Percentiles rank a stretch among this genome's conserved stretches.
These are phyloP conservation scores for Colletes gigas DNA, from an alignment of 1,140 invertebrate genomes.

Conservation along the genomic window DNA sequence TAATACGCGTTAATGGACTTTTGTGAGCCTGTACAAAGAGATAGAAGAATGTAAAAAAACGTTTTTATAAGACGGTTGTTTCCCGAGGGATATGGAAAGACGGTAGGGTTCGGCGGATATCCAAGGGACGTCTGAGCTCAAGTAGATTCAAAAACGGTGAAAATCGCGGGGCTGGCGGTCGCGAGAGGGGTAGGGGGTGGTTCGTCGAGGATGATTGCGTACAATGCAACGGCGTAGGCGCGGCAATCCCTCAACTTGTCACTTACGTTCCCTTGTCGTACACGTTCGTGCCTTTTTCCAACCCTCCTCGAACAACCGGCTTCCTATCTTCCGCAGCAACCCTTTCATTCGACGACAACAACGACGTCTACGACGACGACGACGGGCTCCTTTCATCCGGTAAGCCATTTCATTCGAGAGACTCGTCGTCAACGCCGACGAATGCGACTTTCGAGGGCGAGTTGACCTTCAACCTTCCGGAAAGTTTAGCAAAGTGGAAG, in stretches of 20 bases:
- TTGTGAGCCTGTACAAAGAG: too few species aligned
- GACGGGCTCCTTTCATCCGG: conserved; percentile 60
- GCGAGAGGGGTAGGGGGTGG: conserved; percentile 11
- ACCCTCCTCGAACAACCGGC: conserved; percentile 29
- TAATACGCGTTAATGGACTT: too few species aligned
- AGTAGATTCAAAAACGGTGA: conserved; percentile 40
- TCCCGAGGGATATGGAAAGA: background rate
- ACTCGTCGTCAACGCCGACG: conserved; percentile 40
- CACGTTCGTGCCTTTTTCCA: conserved; percentile 23
- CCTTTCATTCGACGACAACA: conserved; percentile 66
- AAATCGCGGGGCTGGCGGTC: conserved; percentile 36
- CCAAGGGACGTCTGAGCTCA: conserved; percentile 6
- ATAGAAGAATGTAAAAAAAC: too few species aligned
- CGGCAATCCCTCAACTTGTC: conserved; percentile 79
- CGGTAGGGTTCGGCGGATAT: conserved; percentile 33
- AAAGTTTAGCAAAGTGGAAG: conserved; percentile 44
- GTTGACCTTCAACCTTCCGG: conserved; percentile 58
- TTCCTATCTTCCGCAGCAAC: conserved; percentile 55
- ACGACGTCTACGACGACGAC: conserved; percentile 19
- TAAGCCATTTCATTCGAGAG: conserved; percentile 58
- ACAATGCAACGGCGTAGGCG: conserved; percentile 66
- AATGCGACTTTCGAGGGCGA: conserved; percentile 42
- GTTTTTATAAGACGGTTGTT: background rate
- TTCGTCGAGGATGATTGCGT: conserved; percentile 63
- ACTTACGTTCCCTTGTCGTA: conserved; percentile 70